phyloP scores from a whole-genome alignment of 2,113 vertebrate species.

The Notarius lentiginosus region DNA sequence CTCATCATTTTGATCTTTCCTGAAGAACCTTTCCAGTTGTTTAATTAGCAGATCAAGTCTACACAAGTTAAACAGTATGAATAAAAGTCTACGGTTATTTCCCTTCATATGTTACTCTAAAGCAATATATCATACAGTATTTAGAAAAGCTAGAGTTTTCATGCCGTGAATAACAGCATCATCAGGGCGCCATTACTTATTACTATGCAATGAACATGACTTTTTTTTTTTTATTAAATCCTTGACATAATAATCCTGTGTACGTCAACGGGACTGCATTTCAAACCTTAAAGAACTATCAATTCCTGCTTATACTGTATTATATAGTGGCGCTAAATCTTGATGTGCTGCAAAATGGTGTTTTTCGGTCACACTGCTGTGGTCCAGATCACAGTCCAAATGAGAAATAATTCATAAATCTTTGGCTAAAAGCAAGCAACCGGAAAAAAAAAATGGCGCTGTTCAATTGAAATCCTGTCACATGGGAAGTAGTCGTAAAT shows the following conservation, averaged over 20 bases:
- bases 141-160: conserved; percentile 16
- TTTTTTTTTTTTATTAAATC: background rate
- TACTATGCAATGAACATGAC: background rate
- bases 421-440: conserved; percentile 3
- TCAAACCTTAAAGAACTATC: background rate
- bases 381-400: conserved; percentile 5
- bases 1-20: background rate
- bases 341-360: background rate
- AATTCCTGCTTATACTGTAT: background rate
- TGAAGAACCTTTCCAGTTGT: background rate
- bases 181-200: background rate
- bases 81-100: background rate
- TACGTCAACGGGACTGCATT: background rate
- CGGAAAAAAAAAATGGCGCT: background rate
- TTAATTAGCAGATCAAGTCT: background rate
- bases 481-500: background rate
- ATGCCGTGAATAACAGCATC: background rate
- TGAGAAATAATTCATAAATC: conserved; percentile 14
- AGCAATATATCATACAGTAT: background rate
- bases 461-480: background rate
- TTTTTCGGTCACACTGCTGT: background rate
- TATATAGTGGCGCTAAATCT: background rate
- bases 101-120: background rate
- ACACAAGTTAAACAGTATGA: background rate
- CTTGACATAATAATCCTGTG: background rate